phyloP scores from a whole-genome alignment of 2,113 vertebrate species.

The Albula goreensis region DNA sequence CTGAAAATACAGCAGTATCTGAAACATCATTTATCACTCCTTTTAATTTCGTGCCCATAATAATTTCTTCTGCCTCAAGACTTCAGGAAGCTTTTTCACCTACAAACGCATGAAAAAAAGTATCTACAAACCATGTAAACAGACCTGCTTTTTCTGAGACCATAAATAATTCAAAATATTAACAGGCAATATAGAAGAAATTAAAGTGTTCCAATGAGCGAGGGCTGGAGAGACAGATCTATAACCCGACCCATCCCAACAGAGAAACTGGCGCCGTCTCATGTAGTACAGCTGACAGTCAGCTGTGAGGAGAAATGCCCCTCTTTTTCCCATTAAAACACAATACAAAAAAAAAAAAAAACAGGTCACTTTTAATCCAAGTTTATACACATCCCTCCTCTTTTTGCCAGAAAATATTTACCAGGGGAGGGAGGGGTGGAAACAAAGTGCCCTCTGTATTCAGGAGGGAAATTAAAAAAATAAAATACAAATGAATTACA shows the following conservation, averaged over 20 bases:
- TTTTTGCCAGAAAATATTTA: constrained; percentile 59
- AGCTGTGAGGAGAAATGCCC: constrained; percentile 65
- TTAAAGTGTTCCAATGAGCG: constrained; percentile 86
- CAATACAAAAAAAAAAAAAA: constrained; percentile 65
- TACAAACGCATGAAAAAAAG: constrained; percentile 97
- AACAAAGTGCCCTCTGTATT: constrained; percentile 77
- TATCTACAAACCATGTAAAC: constrained; percentile 99
- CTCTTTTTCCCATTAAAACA: constrained; percentile 52
- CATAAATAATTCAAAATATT: constrained; percentile 99
- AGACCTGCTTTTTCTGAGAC: constrained; percentile 98
- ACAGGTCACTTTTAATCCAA: constrained; percentile 87
- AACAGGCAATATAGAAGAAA: constrained; percentile 97
- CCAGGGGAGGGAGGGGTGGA: constrained; percentile 49
- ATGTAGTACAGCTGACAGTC: constrained; percentile 68
- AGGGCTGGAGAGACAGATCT: constrained; percentile 79
- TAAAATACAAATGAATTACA: constrained; percentile 72
- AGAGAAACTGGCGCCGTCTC: constrained; percentile 71
- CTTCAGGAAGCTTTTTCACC: constrained; percentile 97
- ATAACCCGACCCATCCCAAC: constrained; percentile 80
- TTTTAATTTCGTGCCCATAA: constrained; percentile 53
- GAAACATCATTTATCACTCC: constrained; percentile 83
- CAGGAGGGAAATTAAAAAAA: constrained; percentile 82
- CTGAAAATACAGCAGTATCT: constrained; percentile 99
- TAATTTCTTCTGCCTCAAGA: constrained; percentile 80
- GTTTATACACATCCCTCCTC: constrained; percentile 83